Evolutionary conservation across 2,113 vertebrate genomes (phyloP), one percentile per base, ranked within the genome.

Genomic region (Cervus canadensis): DNA sequence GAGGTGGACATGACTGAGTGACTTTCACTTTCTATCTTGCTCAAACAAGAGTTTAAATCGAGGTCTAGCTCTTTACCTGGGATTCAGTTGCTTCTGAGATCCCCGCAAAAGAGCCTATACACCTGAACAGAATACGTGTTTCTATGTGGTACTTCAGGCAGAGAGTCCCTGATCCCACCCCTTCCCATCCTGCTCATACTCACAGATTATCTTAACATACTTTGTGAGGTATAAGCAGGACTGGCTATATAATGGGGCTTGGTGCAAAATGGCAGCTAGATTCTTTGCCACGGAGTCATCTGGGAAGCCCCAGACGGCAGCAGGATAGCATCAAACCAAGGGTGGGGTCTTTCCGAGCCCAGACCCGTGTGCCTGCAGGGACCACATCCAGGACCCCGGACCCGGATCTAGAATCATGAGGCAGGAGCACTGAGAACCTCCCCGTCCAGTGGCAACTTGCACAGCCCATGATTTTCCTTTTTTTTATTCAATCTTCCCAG

Each of bases 21-120:
- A 21, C 36, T 74, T 40, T 74, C 67, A 36, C 67, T 36, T 36
- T 40, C 67, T 26, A 67, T 67, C 64, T 67, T 67, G 64, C 64
- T 74, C 45, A 88, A 48, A 67, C 4, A 86, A 87, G 57, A 85
- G 48, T 87, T 95, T 91, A 28, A 26, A 2, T 40, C 7, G 50
- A 52, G 71, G 5, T 87, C 43, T 86, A 79, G 87, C 67, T 62
- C 21, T 93, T 93, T 67, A 45, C 50, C 81, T 74, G 64, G 40
- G 19, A 82, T 91, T 71, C 45, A 57, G 7, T 14, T 43, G 30
- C 45, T 94, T 45, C 62, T 74, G 33, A 81, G 43, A 78, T n/a
- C 60, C 11, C 4, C 3, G 3, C 10, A 74, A 88, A 92, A 82
- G 57, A 87, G 33, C n/a, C 15, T 85, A 4, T 23, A 60, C 64